These are phyloP conservation scores for Cavia porcellus DNA, from an alignment of 2,113 vertebrate species.

Conservation along the genomic window DNA sequence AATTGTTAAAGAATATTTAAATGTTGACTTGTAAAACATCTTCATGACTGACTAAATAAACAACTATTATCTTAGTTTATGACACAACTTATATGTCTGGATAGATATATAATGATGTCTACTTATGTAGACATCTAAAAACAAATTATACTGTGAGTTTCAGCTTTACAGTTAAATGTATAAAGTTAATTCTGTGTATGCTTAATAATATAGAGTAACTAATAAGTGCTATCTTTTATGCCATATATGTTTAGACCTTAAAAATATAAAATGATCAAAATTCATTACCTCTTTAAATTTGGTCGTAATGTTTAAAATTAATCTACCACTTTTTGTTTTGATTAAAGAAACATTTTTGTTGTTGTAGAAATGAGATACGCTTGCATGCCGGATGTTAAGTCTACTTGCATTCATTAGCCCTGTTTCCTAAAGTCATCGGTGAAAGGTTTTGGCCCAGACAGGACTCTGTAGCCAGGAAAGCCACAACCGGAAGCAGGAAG, in stretches of 20 bases:
- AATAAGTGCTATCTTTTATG: not conserved
- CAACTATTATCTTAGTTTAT: not conserved
- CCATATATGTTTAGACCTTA: not conserved
- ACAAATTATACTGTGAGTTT: not conserved
- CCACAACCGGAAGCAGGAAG: no score
- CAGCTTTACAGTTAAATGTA: not conserved
- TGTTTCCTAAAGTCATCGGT: not conserved
- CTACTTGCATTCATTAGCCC: not conserved
- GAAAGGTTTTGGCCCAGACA: no score
- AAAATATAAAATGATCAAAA: not conserved
- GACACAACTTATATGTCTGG: not conserved
- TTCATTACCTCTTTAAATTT: not conserved
- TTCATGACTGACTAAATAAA: not conserved
- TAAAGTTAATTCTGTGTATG: not conserved
- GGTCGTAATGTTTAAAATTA: not conserved
- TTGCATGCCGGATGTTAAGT: not conserved
- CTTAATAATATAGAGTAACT: not conserved
- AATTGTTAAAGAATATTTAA: not conserved
- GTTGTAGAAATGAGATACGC: not conserved
- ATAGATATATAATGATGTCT: not conserved
- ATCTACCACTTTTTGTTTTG: not conserved
- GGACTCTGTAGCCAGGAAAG: no score
- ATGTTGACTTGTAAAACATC: not conserved
- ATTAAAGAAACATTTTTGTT: not conserved
- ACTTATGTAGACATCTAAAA: not conserved